phyloP scores from a whole-genome alignment of 1,140 invertebrate species.

The Aphaenogaster ashmeadi region DNA sequence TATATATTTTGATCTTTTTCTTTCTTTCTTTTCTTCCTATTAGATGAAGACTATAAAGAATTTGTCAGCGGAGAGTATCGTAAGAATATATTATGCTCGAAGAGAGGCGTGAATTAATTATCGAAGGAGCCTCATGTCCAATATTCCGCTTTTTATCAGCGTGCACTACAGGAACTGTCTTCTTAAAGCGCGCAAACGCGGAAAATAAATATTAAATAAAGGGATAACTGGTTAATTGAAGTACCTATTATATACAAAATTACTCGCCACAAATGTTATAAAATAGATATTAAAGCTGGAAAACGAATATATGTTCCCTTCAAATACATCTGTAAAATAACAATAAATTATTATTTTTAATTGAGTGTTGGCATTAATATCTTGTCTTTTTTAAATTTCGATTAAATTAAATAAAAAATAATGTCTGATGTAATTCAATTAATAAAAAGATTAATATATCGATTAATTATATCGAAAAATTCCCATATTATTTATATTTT shows the following conservation, averaged over 20 bases:
- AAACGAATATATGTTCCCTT: slow-evolving; percentile 49
- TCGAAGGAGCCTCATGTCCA: not conserved
- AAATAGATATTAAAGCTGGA: slow-evolving; percentile 34
- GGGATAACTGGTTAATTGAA: slow-evolving; percentile 60
- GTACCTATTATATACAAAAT: slow-evolving; percentile 73
- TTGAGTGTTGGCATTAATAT: slow-evolving; percentile 15
- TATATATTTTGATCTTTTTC: not conserved
- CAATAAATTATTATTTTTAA: slow-evolving; percentile 43
- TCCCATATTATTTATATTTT: too few relatives aligned
- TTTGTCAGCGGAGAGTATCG: not conserved
- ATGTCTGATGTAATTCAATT: not conserved
- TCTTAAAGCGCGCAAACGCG: slow-evolving; percentile 35
- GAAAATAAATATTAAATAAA: slow-evolving; percentile 77
- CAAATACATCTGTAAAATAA: slow-evolving; percentile 46
- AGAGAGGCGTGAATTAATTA: slow-evolving; percentile 26
- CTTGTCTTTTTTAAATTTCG: not conserved
- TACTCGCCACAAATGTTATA: slow-evolving; percentile 36
- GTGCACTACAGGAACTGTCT: slow-evolving; percentile 40
- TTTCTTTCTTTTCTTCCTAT: not conserved
- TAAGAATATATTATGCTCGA: slow-evolving; percentile 16
- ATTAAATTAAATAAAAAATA: not conserved
- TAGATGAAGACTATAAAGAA: slow-evolving; percentile 35
- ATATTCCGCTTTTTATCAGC: slow-evolving; percentile 20
- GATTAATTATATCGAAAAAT: too few relatives aligned
- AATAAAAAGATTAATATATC: slow-evolving; percentile 7